These are phyloP conservation scores for Bovichtus diacanthus DNA, from an alignment of 2,797 vertebrate genomes.

Conservation along the genomic window DNA sequence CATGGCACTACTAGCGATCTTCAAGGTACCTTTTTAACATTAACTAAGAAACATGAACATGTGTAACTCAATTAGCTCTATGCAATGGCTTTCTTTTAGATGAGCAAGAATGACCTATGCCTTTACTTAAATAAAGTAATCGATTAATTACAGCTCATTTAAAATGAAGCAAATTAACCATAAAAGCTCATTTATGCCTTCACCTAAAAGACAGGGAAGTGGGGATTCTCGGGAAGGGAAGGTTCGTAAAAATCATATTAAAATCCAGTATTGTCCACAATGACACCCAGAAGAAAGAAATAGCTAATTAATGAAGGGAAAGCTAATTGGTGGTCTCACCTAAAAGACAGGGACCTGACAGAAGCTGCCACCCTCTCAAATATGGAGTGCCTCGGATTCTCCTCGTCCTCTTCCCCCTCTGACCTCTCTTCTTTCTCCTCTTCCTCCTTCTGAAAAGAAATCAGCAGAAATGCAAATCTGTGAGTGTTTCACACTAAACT, in stretches of 20 bases:
- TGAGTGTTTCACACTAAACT: constrained; percentile 15
- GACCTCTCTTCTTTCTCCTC: constrained; percentile 56
- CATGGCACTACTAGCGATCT: not conserved
- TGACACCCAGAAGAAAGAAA: not conserved
- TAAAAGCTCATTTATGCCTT: not conserved
- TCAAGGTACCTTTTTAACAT: not conserved
- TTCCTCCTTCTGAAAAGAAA: constrained; percentile 55
- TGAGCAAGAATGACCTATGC: not conserved
- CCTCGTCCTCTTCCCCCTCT: constrained; percentile 66
- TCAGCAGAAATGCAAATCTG: constrained; percentile 16
- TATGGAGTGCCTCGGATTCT: constrained; percentile 74
- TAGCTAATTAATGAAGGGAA: not conserved
- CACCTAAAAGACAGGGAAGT: not conserved
- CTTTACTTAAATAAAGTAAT: no score
- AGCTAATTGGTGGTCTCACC: constrained; percentile 69
- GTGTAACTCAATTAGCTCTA: not conserved
- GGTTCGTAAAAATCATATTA: not conserved
- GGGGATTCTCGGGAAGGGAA: not conserved
- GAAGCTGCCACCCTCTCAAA: constrained; percentile 82
- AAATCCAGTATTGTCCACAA: not conserved
- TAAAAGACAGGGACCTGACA: constrained; percentile 83
- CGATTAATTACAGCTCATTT: not conserved
- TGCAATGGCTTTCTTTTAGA: not conserved
- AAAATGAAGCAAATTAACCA: not conserved
- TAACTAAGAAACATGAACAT: no score